Conservation (phyloP, 2,888 invertebrate genomes). For the Melipona bicolor region DNA sequence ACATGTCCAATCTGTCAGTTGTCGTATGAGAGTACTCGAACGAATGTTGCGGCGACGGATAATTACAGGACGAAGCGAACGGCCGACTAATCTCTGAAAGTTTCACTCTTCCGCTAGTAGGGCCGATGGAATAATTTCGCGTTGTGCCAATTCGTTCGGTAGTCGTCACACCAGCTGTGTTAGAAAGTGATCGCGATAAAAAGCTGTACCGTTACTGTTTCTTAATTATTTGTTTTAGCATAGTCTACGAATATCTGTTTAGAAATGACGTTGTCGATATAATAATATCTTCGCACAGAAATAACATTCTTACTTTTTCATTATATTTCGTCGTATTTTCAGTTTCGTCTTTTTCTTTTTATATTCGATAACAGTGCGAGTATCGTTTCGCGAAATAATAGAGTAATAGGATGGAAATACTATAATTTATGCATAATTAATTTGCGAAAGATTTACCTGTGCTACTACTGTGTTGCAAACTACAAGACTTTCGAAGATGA, state of each 20-base stretch:
- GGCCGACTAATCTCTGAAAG: conserved; percentile 84
- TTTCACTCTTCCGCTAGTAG: conserved; percentile 83
- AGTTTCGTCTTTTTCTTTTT: not conserved
- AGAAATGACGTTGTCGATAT: too few relatives aligned
- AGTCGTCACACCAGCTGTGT: conserved; percentile 49
- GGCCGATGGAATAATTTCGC: conserved; percentile 80
- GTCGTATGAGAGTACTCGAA: conserved; percentile 83
- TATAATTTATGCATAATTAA: not conserved
- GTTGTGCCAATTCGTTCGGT: conserved; percentile 59
- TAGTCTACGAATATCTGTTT: not conserved
- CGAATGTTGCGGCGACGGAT: conserved; percentile 83
- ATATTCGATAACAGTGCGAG: not conserved
- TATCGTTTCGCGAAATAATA: not conserved
- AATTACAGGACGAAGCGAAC: conserved; percentile 84
- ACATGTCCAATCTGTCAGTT: conserved; percentile 59
- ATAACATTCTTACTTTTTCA: not conserved
- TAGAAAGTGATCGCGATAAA: not conserved
- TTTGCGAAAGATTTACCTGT: conserved; percentile 34
- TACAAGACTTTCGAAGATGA: conserved; percentile 87
- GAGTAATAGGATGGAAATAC: not conserved
- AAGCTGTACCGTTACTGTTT: not conserved
- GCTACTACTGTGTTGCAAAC: conserved; percentile 87
- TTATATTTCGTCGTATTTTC: not conserved
- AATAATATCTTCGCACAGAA: too few relatives aligned
- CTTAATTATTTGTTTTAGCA: not conserved